These are phyloP conservation scores for Silurus meridionalis DNA, from an alignment of 2,113 vertebrate genomes.

Conservation along the genomic window DNA sequence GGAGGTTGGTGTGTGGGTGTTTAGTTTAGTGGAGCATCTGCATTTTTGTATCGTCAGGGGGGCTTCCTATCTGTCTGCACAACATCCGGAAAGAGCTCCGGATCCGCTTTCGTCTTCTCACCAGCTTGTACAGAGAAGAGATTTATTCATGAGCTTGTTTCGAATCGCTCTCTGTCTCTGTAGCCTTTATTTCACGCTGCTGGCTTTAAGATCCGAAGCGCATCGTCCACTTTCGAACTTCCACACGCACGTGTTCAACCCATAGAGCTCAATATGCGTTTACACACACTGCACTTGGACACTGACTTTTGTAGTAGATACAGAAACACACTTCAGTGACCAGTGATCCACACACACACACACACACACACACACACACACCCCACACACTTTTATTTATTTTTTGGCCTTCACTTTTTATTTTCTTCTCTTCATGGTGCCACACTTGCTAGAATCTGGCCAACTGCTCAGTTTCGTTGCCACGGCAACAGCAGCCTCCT, in stretches of 20 bases:
- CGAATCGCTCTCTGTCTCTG: neutral
- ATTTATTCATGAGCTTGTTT: conserved; percentile 6
- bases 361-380: too few relatives aligned
- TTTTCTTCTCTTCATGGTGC: conserved; percentile 24
- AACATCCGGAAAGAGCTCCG: too few relatives aligned
- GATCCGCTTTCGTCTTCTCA: neutral
- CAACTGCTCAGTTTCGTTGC: conserved; percentile 83
- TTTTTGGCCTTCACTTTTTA: conserved; percentile 18
- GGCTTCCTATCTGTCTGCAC: neutral
- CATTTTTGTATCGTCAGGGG: neutral
- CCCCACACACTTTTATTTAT: conserved; percentile 4
- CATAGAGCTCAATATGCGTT: neutral
- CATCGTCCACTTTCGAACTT: too few relatives aligned
- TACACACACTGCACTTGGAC: neutral
- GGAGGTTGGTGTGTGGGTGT: neutral
- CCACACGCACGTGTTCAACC: neutral
- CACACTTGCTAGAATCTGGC: conserved; percentile 86
- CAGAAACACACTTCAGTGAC: conserved; percentile 20
- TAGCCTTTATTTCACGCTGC: neutral
- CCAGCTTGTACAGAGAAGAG: neutral
- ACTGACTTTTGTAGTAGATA: neutral
- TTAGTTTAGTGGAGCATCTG: neutral
- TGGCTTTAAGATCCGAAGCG: neutral
- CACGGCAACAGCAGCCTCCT: conserved; percentile 90
- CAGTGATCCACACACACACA: too few relatives aligned